These are phyloP conservation scores for Prosopocoilus inquinatus DNA, from an alignment of 2,888 invertebrate species.

Conservation along the genomic window DNA sequence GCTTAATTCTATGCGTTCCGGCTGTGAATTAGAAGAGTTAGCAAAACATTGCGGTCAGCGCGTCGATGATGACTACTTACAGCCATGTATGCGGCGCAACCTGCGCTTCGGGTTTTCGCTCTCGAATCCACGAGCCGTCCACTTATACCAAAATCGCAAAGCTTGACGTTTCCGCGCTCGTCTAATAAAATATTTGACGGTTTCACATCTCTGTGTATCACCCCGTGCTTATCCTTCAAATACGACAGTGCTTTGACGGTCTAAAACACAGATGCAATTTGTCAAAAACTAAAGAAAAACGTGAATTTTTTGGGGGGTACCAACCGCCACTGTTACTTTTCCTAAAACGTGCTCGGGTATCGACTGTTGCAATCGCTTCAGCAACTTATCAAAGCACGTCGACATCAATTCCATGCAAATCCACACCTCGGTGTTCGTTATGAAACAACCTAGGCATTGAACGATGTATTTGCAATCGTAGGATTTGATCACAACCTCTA, in stretches of 20 bases:
- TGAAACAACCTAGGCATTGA: slow-evolving; percentile 95
- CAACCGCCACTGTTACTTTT: slow-evolving; percentile 94
- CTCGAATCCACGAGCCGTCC: slow-evolving; percentile 97
- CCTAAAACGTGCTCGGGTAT: slow-evolving; percentile 96
- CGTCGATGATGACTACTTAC: slow-evolving; percentile 57
- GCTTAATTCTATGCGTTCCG: slow-evolving; percentile 94
- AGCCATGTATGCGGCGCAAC: slow-evolving; percentile 99
- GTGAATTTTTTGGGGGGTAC: slow-evolving; percentile 38
- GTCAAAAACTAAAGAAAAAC: slow-evolving; percentile 9
- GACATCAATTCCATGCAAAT: slow-evolving; percentile 99
- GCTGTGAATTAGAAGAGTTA: slow-evolving; percentile 57
- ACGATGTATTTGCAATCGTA: slow-evolving; percentile 97
- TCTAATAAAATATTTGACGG: slow-evolving; percentile 98
- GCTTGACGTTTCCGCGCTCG: slow-evolving; percentile 90
- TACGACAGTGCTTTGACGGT: slow-evolving; percentile 96
- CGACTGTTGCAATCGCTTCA: slow-evolving; percentile 80
- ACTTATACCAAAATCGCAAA: slow-evolving; percentile 99
- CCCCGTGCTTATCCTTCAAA: slow-evolving; percentile 94
- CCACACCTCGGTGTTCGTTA: slow-evolving; percentile 97
- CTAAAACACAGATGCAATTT: slow-evolving; percentile 53
- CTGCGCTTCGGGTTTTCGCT: slow-evolving; percentile 94
- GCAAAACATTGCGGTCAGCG: not conserved
- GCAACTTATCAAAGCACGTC: slow-evolving; percentile 95
- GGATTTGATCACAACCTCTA: slow-evolving; percentile 96
- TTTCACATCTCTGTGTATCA: slow-evolving; percentile 97